Conservation (phyloP, 2,113 vertebrate genomes). For the Laticauda colubrina region DNA sequence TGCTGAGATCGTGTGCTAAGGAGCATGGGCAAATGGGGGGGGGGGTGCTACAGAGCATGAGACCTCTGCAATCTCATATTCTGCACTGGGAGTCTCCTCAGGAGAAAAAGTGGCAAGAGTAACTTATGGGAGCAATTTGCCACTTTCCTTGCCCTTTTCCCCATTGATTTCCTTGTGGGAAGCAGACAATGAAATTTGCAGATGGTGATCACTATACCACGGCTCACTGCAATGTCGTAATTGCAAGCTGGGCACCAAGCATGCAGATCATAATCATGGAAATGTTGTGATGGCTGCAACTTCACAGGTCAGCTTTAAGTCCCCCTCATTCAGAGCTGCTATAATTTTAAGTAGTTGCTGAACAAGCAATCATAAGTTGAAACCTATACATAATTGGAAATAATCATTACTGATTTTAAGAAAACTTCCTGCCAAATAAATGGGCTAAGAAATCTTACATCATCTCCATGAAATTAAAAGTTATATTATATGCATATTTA, state of each 20-base stretch:
- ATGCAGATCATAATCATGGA: not conserved
- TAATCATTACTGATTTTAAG: not conserved
- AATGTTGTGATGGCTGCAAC: not conserved
- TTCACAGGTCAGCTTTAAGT: not conserved
- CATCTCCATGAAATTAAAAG: not conserved
- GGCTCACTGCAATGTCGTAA: not conserved
- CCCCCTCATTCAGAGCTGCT: not conserved
- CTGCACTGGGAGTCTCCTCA: not conserved
- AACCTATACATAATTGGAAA: not conserved
- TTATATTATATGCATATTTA: not conserved
- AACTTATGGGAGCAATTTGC: not conserved
- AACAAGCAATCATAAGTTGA: not conserved
- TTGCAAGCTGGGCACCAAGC: not conserved
- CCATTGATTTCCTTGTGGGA: not conserved
- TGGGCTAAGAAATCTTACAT: not conserved
- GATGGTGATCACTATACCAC: not conserved
- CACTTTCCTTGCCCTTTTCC: not conserved
- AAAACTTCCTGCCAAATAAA: not conserved
- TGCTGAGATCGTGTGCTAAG: not conserved
- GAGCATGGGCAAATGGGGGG: not conserved
- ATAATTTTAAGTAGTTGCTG: not conserved
- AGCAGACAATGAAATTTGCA: not conserved
- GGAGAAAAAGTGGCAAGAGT: not conserved
- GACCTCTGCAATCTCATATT: not conserved
- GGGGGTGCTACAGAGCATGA: not conserved